Evolutionary conservation across 1,140 invertebrate species (phyloP).

Genomic region (Epicauta chinensis): DNA sequence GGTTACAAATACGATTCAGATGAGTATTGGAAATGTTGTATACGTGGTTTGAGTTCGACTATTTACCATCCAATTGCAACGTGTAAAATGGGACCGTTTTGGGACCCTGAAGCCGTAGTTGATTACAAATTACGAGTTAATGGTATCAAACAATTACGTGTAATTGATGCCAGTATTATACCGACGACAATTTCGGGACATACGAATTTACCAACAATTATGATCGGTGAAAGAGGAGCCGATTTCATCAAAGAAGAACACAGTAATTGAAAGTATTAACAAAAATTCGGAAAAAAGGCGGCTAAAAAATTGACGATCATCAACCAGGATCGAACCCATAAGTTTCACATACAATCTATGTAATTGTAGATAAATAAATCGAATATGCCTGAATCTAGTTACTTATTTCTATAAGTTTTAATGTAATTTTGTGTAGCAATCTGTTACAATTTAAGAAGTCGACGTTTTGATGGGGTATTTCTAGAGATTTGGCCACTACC

Average conservation of each 20-base stretch:
- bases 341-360: too few relatives aligned
- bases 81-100: constrained; percentile 67
- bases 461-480: too few relatives aligned
- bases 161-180: constrained; percentile 72
- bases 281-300: too few relatives aligned
- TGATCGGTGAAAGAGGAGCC: constrained; percentile 53
- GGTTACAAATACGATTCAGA: constrained; percentile 43
- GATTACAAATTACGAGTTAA: constrained; percentile 63
- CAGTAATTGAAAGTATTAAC: too few relatives aligned
- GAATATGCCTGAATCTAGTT: too few relatives aligned
- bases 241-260: constrained; percentile 48
- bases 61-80: constrained; percentile 67
- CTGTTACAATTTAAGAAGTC: too few relatives aligned
- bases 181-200: constrained; percentile 57
- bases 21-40: constrained; percentile 68
- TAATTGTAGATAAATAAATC: too few relatives aligned
- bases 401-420: too few relatives aligned
- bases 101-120: constrained; percentile 65
- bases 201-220: constrained; percentile 46
- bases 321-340: too few relatives aligned
- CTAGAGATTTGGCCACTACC: too few relatives aligned
- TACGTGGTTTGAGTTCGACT: constrained; percentile 54
- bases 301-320: too few relatives aligned
- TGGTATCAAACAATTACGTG: constrained; percentile 61
- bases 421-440: too few relatives aligned